phyloP scores from a whole-genome alignment of 2,888 invertebrate genomes.

The Miltochrista miniata region DNA sequence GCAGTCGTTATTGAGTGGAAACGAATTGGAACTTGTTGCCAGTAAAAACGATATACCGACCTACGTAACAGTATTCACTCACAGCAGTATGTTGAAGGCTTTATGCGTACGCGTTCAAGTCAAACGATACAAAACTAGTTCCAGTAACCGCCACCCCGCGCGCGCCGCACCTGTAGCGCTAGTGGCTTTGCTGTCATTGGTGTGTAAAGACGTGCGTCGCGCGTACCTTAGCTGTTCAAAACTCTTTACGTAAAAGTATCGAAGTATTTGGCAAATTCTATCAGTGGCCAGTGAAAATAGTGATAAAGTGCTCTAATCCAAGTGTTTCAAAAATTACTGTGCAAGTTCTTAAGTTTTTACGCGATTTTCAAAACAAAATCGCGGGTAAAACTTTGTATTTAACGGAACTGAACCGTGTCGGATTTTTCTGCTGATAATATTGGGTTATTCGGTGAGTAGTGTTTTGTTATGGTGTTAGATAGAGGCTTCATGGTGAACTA shows the following conservation, averaged over 20 bases:
- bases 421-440: slow-evolving; percentile 63
- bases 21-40: no score
- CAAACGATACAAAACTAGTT: slow-evolving; percentile 37
- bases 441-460: slow-evolving; percentile 66
- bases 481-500: slow-evolving; percentile 55
- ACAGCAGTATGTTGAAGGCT: no score
- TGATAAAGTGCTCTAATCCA: slow-evolving; percentile 50
- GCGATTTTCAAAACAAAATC: slow-evolving; percentile 68
- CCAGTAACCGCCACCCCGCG: slow-evolving; percentile 36
- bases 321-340: slow-evolving; percentile 48
- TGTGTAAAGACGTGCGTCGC: slow-evolving; percentile 25
- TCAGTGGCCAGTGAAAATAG: slow-evolving; percentile 62
- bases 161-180: slow-evolving; percentile 44
- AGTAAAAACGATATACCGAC: no score
- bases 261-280: slow-evolving; percentile 52
- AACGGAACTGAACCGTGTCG: slow-evolving; percentile 66
- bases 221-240: slow-evolving; percentile 44
- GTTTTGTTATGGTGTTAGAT: slow-evolving; percentile 65
- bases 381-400: slow-evolving; percentile 64
- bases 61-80: no score
- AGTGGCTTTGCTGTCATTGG: slow-evolving; percentile 56
- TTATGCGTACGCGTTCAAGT: neutral
- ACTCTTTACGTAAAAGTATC: slow-evolving; percentile 69
- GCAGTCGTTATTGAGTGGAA: no score
- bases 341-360: slow-evolving; percentile 51